phyloP scores from a whole-genome alignment of 2,888 invertebrate genomes.

The Calliscelio sp. region DNA sequence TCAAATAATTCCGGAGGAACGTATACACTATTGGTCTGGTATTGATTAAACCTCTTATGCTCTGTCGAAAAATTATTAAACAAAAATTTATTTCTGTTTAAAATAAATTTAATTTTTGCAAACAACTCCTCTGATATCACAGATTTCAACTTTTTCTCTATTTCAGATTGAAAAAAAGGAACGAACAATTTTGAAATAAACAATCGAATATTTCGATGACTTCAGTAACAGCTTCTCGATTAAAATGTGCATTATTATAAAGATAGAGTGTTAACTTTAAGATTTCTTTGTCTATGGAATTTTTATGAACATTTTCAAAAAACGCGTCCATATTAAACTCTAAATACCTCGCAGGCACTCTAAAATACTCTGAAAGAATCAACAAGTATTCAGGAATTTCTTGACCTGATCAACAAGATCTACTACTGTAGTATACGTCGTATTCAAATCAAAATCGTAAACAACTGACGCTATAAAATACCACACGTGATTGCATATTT shows the following conservation, averaged over 20 bases:
- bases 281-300: slow-evolving; percentile 46
- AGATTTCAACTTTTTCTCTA: slow-evolving; percentile 15
- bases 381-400: too few relatives aligned
- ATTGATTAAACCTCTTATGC: slow-evolving; percentile 60
- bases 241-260: slow-evolving; percentile 36
- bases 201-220: slow-evolving; percentile 5
- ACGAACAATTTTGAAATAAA: slow-evolving; percentile 23
- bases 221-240: not conserved
- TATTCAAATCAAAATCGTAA: slow-evolving; percentile 38
- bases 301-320: slow-evolving; percentile 22
- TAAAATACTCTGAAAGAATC: too few relatives aligned
- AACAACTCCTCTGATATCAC: not conserved
- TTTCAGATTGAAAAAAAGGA: slow-evolving; percentile 47
- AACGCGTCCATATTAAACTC: too few relatives aligned
- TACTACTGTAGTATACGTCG: slow-evolving; percentile 33
- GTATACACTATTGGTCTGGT: slow-evolving; percentile 37
- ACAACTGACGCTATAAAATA: slow-evolving; percentile 50
- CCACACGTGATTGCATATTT: slow-evolving; percentile 54
- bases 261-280: slow-evolving; percentile 51
- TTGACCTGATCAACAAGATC: slow-evolving; percentile 44
- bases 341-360: too few relatives aligned
- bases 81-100: slow-evolving; percentile 50
- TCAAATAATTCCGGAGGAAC: slow-evolving; percentile 57
- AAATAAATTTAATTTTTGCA: slow-evolving; percentile 25
- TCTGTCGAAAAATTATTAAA: slow-evolving; percentile 60